Evolutionary conservation across 30 jellyfish, hydroid and myxozoan species (phyloP), one percentile per base, ranked within the genome.

Genomic region (Turritopsis dohrnii): DNA sequence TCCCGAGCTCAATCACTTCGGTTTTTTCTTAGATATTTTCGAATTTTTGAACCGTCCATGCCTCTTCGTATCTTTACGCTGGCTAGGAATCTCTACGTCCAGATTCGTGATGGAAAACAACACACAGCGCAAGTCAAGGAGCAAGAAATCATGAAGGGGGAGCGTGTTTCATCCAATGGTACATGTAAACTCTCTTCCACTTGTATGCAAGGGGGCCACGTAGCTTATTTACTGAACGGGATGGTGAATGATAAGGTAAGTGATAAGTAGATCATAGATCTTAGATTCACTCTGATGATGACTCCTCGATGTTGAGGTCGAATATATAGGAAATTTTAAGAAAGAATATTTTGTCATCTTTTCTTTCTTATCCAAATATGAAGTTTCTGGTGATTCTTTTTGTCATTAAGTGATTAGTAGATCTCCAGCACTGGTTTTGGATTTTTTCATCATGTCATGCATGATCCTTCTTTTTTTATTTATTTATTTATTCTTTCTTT

Each of bases 201-300:
- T 79, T 72, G 72, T 21, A 52, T 83, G 30, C 79, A 74, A 13
- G 96, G 94, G 53, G 96, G 96, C 24, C 96, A 89, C 29, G 82
- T 84, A 53, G 91, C 96, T 8, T 74, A 82, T 53, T 75, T 89
- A 65, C 69, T 85, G 18, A 82, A 90, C 71, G 88, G 85, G 18
- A 81, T 89, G 22, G 76, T 75, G 8, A 53, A 80, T 13, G 66
- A 82, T 3, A 81, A 84, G 80, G 91, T 66, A 18, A 7, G 77
- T 41, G 60, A 41, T 13, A 5, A 41, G 60, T 5, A 3, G 60
- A 41, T 41, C 60, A 3, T 41, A 5, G 9, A 41, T 41, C 60
- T 41, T 41, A 13, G 9, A 41, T 41, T 41, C 9, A 41, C 5
- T 13, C 13, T 41, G 9, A 3, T 41, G 5, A 13, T 41, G 60